Base-by-base conservation (phyloP, 1,140 invertebrate genomes). In the Drosophila nigrodunni region DNA sequence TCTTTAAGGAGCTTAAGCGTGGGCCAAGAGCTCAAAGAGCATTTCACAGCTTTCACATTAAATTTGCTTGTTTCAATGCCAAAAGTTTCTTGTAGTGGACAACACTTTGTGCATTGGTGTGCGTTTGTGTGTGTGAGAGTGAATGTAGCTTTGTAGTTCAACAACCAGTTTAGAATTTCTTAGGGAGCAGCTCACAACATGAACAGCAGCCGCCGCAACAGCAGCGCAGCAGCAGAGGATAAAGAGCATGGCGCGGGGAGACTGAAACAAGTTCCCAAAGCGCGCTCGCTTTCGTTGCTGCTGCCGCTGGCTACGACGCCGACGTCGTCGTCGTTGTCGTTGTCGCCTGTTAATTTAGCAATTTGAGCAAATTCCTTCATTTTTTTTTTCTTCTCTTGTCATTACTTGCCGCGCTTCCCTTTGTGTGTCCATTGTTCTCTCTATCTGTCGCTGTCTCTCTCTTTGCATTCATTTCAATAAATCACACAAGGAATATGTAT, bases 161-260 rank as follows among this genome's bases (percentile, higher is more conserved):
- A 88, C 83, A 87, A 87, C 82, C 82, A 87, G 82, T 87, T 87
- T 82, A 77, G 69, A 87, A 82, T 88, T 77, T 82, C 62, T 79
- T 74, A 66, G 60, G 67, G 59, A 65, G 68, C 44, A 69, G 71
- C 59, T 54, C 25, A 30, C 39, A 11, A 11, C 41, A 43, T 13
- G n/a, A 49, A 25, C 41, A 68, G 49, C 46, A 52, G 44, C 25
- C 37, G 55, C 55, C 21, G 34, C 4, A 21, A 39, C 35, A 43
- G 43, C 35, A 58, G 52, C 52, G 39, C 13, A 46, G 35, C 34
- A 39, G 37, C n/a, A 65, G 11, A 34, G 30, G 11, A 43, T 11
- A 49, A n/a, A 57, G 18, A 58, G 52, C 11, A 30, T 13, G n/a
- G 34, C 10, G 41, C 41, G 60, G 60, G 55, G 43, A 13, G 13